Conservation (phyloP, 2,113 vertebrate genomes). For the Alectura lathami region DNA sequence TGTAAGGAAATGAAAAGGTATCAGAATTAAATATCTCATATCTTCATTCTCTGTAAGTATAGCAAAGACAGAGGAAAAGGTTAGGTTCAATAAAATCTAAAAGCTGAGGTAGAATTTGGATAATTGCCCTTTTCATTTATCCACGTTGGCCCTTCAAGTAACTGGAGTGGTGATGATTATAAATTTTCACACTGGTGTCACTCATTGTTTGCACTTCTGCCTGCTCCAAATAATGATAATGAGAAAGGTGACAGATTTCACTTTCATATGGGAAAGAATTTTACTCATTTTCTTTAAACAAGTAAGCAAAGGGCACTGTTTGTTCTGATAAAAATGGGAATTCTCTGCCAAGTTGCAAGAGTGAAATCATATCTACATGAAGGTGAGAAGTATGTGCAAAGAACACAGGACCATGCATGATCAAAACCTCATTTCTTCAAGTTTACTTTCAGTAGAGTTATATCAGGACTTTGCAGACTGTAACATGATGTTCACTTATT, state of each 20-base stretch:
- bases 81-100: not conserved
- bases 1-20: constrained; percentile 3
- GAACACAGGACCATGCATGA: accelerated
- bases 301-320: not conserved
- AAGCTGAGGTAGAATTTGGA: not conserved
- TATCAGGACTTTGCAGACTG: not conserved
- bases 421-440: not conserved
- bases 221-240: not conserved
- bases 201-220: not conserved
- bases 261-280: not conserved
- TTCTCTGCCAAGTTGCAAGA: not conserved
- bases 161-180: not conserved
- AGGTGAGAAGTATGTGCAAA: not conserved
- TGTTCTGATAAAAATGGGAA: not conserved
- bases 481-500: not conserved
- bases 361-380: not conserved
- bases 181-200: not conserved
- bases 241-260: not conserved
- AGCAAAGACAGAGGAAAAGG: not conserved
- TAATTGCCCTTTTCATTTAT: not conserved
- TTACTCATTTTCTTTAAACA: not conserved
- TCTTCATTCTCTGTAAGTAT: not conserved
- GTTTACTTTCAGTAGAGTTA: not conserved
- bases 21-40: constrained; percentile 4
- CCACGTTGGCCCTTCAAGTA: not conserved